Percentiles rank a stretch among this genome's conserved stretches.
These are phyloP conservation scores for Elachura formosa DNA, from an alignment of 2,113 vertebrate genomes.

Conservation along the genomic window DNA sequence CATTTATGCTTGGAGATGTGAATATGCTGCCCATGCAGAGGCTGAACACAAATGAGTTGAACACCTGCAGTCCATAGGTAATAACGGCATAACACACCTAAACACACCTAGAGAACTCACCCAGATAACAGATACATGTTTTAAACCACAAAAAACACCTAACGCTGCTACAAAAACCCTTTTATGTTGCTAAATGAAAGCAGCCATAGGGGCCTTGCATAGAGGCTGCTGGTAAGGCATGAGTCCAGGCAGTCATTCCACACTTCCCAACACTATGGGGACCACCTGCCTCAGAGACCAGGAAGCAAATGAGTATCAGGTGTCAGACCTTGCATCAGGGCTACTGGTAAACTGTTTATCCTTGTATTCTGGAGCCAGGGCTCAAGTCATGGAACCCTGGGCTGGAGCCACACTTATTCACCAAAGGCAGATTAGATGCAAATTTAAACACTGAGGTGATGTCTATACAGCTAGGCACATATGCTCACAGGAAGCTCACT, in stretches of 20 bases:
- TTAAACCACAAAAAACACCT: not conserved
- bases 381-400: not conserved
- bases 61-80: accelerated
- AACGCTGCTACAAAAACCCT: not conserved
- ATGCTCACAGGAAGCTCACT: not conserved
- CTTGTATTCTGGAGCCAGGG: accelerated
- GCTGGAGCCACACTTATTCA: not conserved
- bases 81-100: not conserved
- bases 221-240: not conserved
- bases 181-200: not conserved
- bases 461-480: not conserved
- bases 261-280: accelerated
- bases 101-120: not conserved
- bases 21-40: not conserved
- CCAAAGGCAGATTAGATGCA: not conserved
- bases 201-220: not conserved
- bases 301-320: accelerated
- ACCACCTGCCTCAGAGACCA: accelerated
- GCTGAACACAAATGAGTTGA: not conserved
- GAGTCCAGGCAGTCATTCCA: not conserved
- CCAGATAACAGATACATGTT: not conserved
- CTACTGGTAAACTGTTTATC: accelerated
- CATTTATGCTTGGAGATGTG: accelerated
- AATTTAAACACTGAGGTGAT: not conserved
- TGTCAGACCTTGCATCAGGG: not conserved